These are phyloP conservation scores for Ricordea florida DNA, from an alignment of 92 coral and sea anemone species.

Conservation along the genomic window DNA sequence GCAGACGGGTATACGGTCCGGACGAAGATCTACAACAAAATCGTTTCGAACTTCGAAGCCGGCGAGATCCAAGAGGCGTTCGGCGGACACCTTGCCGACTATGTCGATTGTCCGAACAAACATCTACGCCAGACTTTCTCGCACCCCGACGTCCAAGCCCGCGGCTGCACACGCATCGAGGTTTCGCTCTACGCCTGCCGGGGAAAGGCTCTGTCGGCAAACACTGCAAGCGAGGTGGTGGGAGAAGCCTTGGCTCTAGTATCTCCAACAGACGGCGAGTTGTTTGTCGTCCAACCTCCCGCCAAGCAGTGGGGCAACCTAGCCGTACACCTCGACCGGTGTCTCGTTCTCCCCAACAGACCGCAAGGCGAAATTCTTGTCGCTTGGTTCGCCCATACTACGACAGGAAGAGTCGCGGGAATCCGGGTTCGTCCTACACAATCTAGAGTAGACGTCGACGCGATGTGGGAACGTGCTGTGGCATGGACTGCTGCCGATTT, in stretches of 20 bases:
- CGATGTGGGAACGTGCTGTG: no score
- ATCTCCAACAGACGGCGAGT: no score
- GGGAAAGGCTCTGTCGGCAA: not conserved
- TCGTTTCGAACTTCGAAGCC: not conserved
- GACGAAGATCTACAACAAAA: not conserved
- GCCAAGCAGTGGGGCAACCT: no score
- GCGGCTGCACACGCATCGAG: not conserved
- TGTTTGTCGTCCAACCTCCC: no score
- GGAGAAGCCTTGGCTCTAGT: not conserved
- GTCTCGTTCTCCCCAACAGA: no score
- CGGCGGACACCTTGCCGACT: not conserved
- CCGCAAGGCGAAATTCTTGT: no score
- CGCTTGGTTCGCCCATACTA: no score
- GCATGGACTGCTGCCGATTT: no score
- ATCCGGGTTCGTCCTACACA: no score
- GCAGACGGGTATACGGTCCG: not conserved
- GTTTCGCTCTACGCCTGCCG: not conserved
- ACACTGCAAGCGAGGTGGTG: not conserved
- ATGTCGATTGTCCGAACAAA: not conserved
- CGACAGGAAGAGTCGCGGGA: no score
- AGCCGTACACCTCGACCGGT: no score
- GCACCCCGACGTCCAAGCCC: not conserved
- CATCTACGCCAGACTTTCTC: not conserved
- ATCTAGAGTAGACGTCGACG: no score
- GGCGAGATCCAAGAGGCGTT: not conserved